These are phyloP conservation scores for Zootoca vivipara DNA, from an alignment of 2,113 vertebrate species.

Conservation along the genomic window DNA sequence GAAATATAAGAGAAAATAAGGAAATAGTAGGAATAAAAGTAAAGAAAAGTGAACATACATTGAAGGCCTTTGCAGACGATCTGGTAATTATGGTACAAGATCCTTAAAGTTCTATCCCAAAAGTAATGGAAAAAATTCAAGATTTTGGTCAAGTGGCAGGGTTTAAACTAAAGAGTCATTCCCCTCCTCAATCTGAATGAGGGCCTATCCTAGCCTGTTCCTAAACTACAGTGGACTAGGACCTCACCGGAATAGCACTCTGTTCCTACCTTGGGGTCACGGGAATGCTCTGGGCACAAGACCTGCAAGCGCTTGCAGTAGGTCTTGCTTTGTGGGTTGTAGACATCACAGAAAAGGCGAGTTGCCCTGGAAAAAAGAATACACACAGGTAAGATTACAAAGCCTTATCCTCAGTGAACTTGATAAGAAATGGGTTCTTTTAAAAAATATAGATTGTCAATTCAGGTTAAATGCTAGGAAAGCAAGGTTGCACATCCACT, in stretches of 20 bases:
- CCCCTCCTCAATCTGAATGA: neutral
- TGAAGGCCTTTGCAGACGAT: no score
- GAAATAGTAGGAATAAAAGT: no score
- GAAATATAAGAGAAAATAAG: no score
- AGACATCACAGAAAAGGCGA: conserved; percentile 92
- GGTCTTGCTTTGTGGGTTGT: conserved; percentile 93
- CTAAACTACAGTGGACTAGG: no score
- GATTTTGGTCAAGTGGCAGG: no score
- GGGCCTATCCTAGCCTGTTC: neutral
- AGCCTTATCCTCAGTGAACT: no score
- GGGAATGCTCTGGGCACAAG: conserved; percentile 92
- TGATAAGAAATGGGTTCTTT: neutral
- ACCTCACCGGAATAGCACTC: neutral
- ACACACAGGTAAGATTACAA: neutral
- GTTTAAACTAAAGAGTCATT: no score
- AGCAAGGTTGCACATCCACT: neutral
- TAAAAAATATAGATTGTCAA: neutral
- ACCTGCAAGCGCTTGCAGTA: conserved; percentile 95
- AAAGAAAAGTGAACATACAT: no score
- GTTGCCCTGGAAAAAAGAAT: conserved; percentile 78
- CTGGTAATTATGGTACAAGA: no score
- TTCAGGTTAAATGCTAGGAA: neutral
- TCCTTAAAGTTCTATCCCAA: no score
- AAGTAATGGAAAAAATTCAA: no score
- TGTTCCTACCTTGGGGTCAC: conserved; percentile 88